phyloP scores from a whole-genome alignment of 2,888 invertebrate genomes.

The Agrenia bidenticulata region DNA sequence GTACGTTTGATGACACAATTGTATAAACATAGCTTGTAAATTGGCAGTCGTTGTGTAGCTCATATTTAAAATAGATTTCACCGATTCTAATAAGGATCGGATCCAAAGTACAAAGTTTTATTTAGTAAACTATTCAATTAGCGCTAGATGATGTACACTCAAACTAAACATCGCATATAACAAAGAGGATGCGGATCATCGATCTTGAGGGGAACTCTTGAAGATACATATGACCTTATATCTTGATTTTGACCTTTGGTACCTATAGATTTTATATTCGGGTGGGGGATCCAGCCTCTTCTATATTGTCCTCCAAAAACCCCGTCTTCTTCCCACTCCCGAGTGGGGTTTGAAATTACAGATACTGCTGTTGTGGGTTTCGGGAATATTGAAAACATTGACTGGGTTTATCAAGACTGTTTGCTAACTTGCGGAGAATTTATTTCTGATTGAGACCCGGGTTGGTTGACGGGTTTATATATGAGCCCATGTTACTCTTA shows the following conservation, averaged over 20 bases:
- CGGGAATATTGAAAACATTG: background rate
- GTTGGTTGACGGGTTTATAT: no score
- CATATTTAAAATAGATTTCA: background rate
- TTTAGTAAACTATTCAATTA: slow-evolving; percentile 6
- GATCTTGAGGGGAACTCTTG: background rate
- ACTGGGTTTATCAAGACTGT: slow-evolving; percentile 15
- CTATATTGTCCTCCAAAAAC: no score
- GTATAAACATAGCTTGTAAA: no score
- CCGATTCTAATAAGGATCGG: background rate
- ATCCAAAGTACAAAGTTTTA: slow-evolving; percentile 16
- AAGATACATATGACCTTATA: slow-evolving; percentile 6
- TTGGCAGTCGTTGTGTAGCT: background rate
- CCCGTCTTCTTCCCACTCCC: no score
- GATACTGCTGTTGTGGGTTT: background rate
- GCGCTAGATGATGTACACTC: background rate
- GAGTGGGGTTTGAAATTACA: no score
- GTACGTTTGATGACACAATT: background rate
- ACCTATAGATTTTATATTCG: background rate
- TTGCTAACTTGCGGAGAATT: no score
- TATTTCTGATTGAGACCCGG: no score
- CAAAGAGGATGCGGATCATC: background rate
- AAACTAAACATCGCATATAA: background rate
- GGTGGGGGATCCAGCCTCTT: no score
- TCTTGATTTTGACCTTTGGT: background rate
- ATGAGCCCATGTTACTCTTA: no score